Evolutionary conservation across 2,888 invertebrate species (phyloP), one percentile per base, ranked within the genome.

Genomic region (Drosophila yooni): DNA sequence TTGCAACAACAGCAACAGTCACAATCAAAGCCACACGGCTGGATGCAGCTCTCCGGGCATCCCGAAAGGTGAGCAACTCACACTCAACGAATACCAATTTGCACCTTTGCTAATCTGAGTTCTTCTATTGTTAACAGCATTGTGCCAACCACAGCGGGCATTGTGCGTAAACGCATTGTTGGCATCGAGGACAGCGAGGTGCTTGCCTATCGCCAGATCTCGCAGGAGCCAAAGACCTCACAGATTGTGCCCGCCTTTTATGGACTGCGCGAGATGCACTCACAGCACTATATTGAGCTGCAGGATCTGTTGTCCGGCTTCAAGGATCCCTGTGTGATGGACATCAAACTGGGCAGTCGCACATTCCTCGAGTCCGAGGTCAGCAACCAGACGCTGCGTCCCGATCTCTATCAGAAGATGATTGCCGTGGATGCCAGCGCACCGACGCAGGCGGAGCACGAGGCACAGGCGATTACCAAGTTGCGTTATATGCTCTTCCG

Each of bases 291-390:
- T 93, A 98, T 99, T 90, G 99, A 99, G 93, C 95, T 99, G 75
- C 98, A 99, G 94, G 98, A 99, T 93, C 94, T 99, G 27, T 94
- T 99, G 31, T 96, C 97, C 88, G 97, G 97, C 67, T 99, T 99
- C 93, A 94, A 95, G 86, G 97, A 99, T 93, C 98, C 98, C 0
- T 96, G 97, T 91, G 98, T 99, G 1, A 99, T 99, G 96, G 99
- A 99, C 93, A 96, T 99, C 73, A 99, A 99, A 94, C 97, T 99
- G 95, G 99, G 99, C 51, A 97, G 97, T 3, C 95, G 99, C 89
- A 99, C 99, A 27, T 99, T 99, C 93, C 94, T 99, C 46, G 99
- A 99, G 93, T 96, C 96, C 3, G 99, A 99, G 94, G 99, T 99
- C 48, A 96, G 96, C 91, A 99, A 99, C 91, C 96, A 95, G 31